These are phyloP conservation scores for Ictalurus punctatus DNA, from an alignment of 2,113 vertebrate genomes.

Conservation along the genomic window DNA sequence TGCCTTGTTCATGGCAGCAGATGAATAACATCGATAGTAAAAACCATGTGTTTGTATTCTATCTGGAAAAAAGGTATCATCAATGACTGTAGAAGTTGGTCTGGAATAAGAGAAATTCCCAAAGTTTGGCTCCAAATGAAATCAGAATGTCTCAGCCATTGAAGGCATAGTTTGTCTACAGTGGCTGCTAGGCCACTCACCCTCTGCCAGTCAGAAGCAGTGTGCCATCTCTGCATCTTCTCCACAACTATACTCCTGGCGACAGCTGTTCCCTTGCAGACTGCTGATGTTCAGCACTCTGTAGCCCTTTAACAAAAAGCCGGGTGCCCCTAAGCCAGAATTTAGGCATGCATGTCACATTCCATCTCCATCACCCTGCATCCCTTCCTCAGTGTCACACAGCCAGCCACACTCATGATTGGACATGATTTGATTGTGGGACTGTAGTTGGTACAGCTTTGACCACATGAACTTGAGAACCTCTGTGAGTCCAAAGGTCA, in stretches of 20 bases:
- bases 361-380: conserved; percentile 36
- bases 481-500: conserved; percentile 13
- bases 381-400: conserved; percentile 35
- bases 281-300: conserved; percentile 41
- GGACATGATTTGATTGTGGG: conserved; percentile 25
- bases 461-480: conserved; percentile 4
- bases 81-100: neutral
- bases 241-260: conserved; percentile 43
- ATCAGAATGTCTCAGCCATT: conserved; percentile 15
- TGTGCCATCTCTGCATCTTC: conserved; percentile 30
- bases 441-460: neutral
- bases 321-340: conserved; percentile 9
- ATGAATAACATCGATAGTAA: neutral
- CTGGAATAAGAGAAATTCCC: neutral
- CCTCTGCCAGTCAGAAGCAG: conserved; percentile 39
- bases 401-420: conserved; percentile 36
- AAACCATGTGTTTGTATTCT: neutral
- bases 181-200: conserved; percentile 29
- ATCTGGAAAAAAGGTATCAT: neutral
- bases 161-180: neutral
- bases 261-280: conserved; percentile 52
- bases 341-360: conserved; percentile 48
- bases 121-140: conserved; percentile 37
- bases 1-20: neutral
- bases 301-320: conserved; percentile 17